Base-by-base conservation (phyloP, 2,888 invertebrate genomes). In the Acleris holmiana region DNA sequence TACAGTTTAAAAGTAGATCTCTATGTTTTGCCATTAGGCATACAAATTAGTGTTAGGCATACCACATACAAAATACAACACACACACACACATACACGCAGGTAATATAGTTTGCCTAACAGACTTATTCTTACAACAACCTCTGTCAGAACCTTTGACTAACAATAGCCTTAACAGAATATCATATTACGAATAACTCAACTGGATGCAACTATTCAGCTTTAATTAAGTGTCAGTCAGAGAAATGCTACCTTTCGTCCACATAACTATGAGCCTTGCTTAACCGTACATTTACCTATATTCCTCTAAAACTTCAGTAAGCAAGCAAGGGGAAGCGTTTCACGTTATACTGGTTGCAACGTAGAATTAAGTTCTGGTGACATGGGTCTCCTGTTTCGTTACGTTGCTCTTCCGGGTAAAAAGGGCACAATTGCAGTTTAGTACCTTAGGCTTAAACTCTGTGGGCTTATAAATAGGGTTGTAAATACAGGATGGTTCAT, bases 361-460 rank as follows among this genome's bases (percentile, higher is more conserved):
- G 41, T 41, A 49, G 64, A 64, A 64, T 64, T 64, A 64, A 64
- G 64, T 64, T 59, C 15, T 64, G 58, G 64, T 64, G 58, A 64
- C 64, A 59, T 54, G 64, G 64, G 64, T 64, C 58, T 54, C 54
- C 58, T 48, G 58, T 64, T 64, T 64, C 48, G 58, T 54, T 40
- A 41, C 46, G 35, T 1, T 13, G 35, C 2, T 35, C 0, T 35
- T 13, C 13, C 35, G 35, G 13, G 13, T 35, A 13, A 35, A 35
- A 35, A 13, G 13, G 35, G 13, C 35, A 13, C 35, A 35, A 13
- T 35, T 4, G 35, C 4, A 35, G 35, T 13, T 35, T 35, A 13
- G 13, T 35, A 1, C 13, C 13, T 1, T 2, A 13, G 13, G 35
- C 0, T 35, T 35, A 35, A 35, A 1, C 35, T 35, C 2, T 35